phyloP scores from a whole-genome alignment of 2,888 invertebrate genomes.

The Drosophila merina region DNA sequence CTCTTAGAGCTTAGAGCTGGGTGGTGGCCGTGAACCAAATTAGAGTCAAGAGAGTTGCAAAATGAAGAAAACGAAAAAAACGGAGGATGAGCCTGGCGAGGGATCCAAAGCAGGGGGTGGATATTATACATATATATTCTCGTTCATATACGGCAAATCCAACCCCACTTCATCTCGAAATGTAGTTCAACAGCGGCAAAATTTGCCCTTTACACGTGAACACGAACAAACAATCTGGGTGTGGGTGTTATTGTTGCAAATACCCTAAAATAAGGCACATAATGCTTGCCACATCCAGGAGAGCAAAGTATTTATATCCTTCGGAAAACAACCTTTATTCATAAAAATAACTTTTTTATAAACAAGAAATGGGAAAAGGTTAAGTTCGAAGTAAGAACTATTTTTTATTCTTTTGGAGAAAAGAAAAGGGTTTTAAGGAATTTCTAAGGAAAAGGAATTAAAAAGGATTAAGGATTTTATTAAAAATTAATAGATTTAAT shows the following conservation, averaged over 20 bases:
- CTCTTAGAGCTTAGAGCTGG: constrained; percentile 29
- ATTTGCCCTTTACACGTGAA: constrained; percentile 41
- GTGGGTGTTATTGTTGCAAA: constrained; percentile 25
- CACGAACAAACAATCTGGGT: constrained; percentile 41
- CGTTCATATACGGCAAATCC: constrained; percentile 5
- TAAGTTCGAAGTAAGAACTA: too few species aligned
- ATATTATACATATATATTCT: not conserved
- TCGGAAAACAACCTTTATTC: not conserved
- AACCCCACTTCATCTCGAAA: constrained; percentile 38
- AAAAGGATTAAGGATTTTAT: too few species aligned
- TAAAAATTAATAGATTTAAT: too few species aligned
- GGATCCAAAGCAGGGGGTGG: not conserved
- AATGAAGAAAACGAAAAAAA: constrained; percentile 22
- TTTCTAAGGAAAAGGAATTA: too few species aligned
- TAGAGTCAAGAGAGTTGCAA: constrained; percentile 73
- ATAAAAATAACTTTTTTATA: too few species aligned
- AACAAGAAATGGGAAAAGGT: too few species aligned
- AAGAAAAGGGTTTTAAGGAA: too few species aligned
- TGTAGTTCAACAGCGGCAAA: constrained; percentile 68
- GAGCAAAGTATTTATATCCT: not conserved
- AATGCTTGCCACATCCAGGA: not conserved
- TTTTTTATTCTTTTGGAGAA: too few species aligned
- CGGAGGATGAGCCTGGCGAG: constrained; percentile 43
- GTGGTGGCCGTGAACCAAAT: constrained; percentile 74
- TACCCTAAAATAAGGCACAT: not conserved